Percentiles rank a stretch among this genome's conserved stretches.
These are phyloP conservation scores for Heteromyza rotundicornis DNA, from an alignment of 2,888 invertebrate species.

Conservation along the genomic window DNA sequence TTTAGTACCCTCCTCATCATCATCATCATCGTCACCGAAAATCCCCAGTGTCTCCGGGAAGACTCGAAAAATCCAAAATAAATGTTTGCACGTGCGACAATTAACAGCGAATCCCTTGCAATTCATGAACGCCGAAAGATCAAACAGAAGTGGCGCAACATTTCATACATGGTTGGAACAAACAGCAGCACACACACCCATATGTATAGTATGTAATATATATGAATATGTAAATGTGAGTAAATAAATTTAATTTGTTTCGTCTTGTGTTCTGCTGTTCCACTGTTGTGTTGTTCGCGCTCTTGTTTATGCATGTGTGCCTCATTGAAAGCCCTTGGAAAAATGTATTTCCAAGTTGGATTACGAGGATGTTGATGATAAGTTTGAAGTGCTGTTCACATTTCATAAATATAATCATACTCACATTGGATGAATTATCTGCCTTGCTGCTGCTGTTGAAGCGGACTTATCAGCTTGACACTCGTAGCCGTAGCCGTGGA, in stretches of 20 bases:
- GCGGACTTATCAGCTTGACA: too few relatives aligned
- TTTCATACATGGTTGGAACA: too few relatives aligned
- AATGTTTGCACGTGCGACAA: slow-evolving; percentile 17
- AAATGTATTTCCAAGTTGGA: background rate
- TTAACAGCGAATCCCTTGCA: background rate
- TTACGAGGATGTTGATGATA: background rate
- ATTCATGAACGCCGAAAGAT: slow-evolving; percentile 1
- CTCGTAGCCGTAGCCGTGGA: too few relatives aligned
- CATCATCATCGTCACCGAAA: background rate
- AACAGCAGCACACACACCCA: too few relatives aligned
- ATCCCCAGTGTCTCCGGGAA: too few relatives aligned
- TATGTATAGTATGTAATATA: too few relatives aligned
- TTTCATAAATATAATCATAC: too few relatives aligned
- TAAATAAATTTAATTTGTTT: too few relatives aligned
- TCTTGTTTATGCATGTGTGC: background rate
- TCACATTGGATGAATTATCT: too few relatives aligned
- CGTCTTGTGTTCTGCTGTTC: too few relatives aligned
- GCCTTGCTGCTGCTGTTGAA: too few relatives aligned
- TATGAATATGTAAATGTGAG: too few relatives aligned
- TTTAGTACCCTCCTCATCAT: background rate
- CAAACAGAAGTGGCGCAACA: background rate
- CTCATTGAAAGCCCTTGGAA: background rate
- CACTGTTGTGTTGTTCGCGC: background rate
- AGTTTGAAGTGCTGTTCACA: background rate
- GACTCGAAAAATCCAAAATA: background rate